These are phyloP conservation scores for Cerceris rybyensis DNA, from an alignment of 2,888 invertebrate species.

Conservation along the genomic window DNA sequence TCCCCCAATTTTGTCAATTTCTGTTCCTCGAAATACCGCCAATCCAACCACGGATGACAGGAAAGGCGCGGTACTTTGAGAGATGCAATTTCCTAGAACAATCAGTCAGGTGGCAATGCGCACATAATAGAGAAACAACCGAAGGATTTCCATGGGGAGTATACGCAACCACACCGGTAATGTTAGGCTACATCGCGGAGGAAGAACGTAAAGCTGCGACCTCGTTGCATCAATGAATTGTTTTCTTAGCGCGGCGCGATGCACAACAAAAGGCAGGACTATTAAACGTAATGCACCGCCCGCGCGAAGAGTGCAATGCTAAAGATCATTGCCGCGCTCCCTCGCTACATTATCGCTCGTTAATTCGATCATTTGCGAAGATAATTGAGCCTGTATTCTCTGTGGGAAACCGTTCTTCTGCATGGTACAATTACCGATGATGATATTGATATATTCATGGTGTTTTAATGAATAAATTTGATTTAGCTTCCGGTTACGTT, in stretches of 20 bases:
- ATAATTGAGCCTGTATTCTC: slow-evolving; percentile 1
- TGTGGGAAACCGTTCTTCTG: too few relatives aligned
- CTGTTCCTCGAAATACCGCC: too few relatives aligned
- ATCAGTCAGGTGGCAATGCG: too few relatives aligned
- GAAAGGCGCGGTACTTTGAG: too few relatives aligned
- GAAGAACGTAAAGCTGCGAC: slow-evolving; percentile 37
- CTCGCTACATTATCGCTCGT: slow-evolving; percentile 5
- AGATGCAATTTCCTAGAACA: too few relatives aligned
- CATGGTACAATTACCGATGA: too few relatives aligned
- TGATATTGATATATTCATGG: too few relatives aligned
- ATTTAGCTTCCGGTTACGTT: too few relatives aligned
- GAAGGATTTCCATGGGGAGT: neutral
- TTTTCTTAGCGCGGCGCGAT: slow-evolving; percentile 15
- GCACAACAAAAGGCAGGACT: slow-evolving; percentile 21
- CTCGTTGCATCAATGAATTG: slow-evolving; percentile 43
- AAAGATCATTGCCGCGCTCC: slow-evolving; percentile 10
- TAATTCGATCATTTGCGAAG: slow-evolving; percentile 13
- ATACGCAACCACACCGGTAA: slow-evolving; percentile 18
- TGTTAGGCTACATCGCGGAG: slow-evolving; percentile 9
- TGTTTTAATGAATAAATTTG: too few relatives aligned
- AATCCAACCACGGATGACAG: too few relatives aligned
- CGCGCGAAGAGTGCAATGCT: slow-evolving; percentile 14
- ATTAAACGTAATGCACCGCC: slow-evolving; percentile 24
- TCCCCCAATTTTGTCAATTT: too few relatives aligned
- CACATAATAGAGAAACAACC: neutral